phyloP scores from a whole-genome alignment of 2,113 vertebrate genomes.

The Apodemus sylvaticus region DNA sequence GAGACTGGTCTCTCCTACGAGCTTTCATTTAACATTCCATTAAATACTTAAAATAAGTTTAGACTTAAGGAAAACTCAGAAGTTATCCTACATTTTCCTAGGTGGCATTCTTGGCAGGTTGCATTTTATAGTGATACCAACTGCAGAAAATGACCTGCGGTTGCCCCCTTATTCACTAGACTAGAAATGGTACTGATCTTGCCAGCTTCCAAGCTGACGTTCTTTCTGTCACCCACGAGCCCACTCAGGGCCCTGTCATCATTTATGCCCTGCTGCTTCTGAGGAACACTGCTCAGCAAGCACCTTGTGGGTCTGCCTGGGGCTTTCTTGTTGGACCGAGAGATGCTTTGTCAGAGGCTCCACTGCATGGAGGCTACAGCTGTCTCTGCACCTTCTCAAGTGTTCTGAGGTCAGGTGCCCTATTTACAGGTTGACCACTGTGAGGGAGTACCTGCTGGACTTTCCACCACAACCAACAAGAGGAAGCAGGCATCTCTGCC shows the following conservation, averaged over 20 bases:
- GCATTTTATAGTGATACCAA: background rate
- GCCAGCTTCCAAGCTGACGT: background rate
- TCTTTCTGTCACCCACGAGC: background rate
- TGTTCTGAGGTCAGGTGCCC: accelerated
- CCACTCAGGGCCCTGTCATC: background rate
- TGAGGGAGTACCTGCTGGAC: background rate
- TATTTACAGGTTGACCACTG: background rate
- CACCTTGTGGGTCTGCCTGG: background rate
- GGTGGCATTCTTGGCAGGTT: background rate
- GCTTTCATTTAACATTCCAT: background rate
- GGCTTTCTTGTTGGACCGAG: background rate
- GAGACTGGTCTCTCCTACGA: background rate
- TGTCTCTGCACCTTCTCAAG: background rate
- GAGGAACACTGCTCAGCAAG: background rate
- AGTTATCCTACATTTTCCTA: background rate
- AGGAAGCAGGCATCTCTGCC: background rate
- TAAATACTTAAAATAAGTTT: background rate
- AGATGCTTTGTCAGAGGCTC: background rate
- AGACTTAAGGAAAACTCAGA: background rate
- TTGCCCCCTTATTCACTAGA: background rate
- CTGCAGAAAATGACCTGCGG: background rate
- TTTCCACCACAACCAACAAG: accelerated
- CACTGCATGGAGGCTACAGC: accelerated
- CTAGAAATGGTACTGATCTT: background rate
- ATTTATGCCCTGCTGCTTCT: background rate